Evolutionary conservation across 2,888 invertebrate species (phyloP), one percentile per base, ranked within the genome.

Genomic region (Timema podura): DNA sequence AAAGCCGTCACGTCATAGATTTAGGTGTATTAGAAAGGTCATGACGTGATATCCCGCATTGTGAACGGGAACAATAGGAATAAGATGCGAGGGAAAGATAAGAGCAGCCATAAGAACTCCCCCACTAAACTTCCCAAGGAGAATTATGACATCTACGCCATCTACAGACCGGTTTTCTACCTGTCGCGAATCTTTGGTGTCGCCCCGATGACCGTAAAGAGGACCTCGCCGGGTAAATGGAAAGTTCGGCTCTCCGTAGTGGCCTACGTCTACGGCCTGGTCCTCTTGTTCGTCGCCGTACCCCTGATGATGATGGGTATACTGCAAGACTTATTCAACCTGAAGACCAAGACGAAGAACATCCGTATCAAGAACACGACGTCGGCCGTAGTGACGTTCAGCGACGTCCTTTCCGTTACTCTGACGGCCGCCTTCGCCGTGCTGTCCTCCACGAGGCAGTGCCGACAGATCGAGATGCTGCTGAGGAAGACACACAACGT

Each of bases 381-480:
- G 77, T 83, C 86, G 0, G 83, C 86, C 70, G 83, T 85, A 47
- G 86, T 85, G 64, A 86, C 86, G 0, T 82, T 84, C 16, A 85
- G 85, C 71, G 87, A 87, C 73, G 83, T 87, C 10, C 75, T 85
- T 30, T 85, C 86, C 0, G 84, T 87, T n/a, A 83, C 82, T 48
- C 79, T 81, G 45, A 83, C 85, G 0, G 85, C 86, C 0, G 81
- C 83, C 3, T 83, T 83, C 0, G 84, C 85, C 0, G 83, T 86
- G 11, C 81, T 84, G 72, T 84, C 85, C 0, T 84, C 86, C 0
- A 84, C 86, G 0, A 78, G 78, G 5, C 77, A 85, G 45, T 86
- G 86, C 85, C 30, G 48, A 5, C 54, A 15, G 47, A 13, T 68
- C 61, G 16, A n/a, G 15, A 11, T 13, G 44, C 49, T 68, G 59